Conservation (phyloP, 2,888 invertebrate genomes). For the Barypeithes pellucidus region DNA sequence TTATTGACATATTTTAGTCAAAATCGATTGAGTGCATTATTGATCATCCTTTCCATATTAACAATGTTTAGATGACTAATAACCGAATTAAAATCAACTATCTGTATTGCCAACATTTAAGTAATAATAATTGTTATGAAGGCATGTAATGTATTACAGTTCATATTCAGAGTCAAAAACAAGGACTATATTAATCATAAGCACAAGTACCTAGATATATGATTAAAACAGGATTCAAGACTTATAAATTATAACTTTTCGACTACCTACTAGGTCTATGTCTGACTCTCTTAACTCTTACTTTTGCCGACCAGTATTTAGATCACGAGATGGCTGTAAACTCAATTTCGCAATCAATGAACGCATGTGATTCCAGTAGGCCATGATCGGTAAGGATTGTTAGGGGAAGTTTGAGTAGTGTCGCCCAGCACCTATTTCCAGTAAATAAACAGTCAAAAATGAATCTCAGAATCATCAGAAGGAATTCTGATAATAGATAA, state of each 20-base stretch:
- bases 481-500: no score
- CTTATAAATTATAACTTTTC: slow-evolving; percentile 34
- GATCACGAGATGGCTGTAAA: slow-evolving; percentile 45
- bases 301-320: slow-evolving; percentile 41
- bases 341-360: slow-evolving; percentile 43
- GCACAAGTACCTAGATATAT: background rate
- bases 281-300: slow-evolving; percentile 46
- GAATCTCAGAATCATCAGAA: no score
- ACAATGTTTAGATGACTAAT: no score
- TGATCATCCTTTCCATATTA: no score
- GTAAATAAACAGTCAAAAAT: no score
- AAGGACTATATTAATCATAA: slow-evolving; percentile 33
- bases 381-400: slow-evolving; percentile 33
- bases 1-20: no score
- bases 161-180: slow-evolving; percentile 28
- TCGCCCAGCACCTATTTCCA: no score
- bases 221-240: slow-evolving; percentile 24
- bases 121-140: background rate
- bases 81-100: no score
- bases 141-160: background rate
- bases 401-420: no score
- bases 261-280: slow-evolving; percentile 1
- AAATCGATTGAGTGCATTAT: no score
- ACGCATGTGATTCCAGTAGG: slow-evolving; percentile 44
- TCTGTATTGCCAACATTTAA: no score